These are phyloP conservation scores for Copidosoma aretas DNA, from an alignment of 2,888 invertebrate species.

Conservation along the genomic window DNA sequence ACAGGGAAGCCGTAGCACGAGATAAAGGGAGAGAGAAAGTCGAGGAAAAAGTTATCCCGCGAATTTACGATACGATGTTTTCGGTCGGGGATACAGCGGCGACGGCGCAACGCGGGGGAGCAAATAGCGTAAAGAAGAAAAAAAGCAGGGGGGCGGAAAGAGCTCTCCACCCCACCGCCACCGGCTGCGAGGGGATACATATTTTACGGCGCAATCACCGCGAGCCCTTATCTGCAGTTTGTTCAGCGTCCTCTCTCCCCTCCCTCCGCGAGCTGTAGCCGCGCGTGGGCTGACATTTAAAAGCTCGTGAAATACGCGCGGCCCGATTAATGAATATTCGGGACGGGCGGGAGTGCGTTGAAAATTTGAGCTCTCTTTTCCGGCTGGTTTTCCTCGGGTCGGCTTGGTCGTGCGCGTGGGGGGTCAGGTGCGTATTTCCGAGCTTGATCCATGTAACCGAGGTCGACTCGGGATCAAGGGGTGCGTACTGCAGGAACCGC, in stretches of 20 bases:
- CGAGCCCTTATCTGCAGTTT: constrained; percentile 60
- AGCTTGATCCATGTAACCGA: not conserved
- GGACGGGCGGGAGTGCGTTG: constrained; percentile 5
- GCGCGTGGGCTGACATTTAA: constrained; percentile 12
- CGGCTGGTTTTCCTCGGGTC: not conserved
- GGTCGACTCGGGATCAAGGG: no score
- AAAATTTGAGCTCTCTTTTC: constrained; percentile 23
- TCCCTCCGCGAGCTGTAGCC: not conserved
- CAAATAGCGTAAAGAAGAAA: constrained; percentile 32
- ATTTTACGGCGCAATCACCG: constrained; percentile 61
- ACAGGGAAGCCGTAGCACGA: no score
- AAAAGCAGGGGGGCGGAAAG: constrained; percentile 38
- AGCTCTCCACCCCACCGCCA: constrained; percentile 39
- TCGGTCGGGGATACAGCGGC: constrained; percentile 24
- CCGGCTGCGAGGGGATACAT: constrained; percentile 54
- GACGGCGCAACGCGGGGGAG: constrained; percentile 13
- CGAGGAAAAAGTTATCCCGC: constrained; percentile 27
- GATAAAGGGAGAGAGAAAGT: not conserved
- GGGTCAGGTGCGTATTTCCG: not conserved
- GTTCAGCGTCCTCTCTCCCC: constrained; percentile 49
- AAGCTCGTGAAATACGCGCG: constrained; percentile 21
- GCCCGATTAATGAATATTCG: constrained; percentile 29
- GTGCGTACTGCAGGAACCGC: no score
- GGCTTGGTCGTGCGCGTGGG: no score
- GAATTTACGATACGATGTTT: constrained; percentile 34